Evolutionary conservation across 2,888 invertebrate genomes (phyloP).

Genomic region (Temnothorax rugatulus): DNA sequence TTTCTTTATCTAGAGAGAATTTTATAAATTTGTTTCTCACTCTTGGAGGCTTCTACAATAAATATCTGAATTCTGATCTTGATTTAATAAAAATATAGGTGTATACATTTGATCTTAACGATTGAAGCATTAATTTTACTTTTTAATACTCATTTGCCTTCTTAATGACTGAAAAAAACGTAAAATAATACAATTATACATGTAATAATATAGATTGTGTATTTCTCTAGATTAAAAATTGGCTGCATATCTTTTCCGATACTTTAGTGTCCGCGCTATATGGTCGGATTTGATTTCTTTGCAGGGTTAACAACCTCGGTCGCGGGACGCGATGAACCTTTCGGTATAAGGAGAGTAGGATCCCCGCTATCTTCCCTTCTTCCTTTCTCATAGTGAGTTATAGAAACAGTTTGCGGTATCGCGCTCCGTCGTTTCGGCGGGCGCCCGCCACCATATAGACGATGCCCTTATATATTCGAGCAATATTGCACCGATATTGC

Average conservation of each 20-base stretch:
- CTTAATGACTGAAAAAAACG: not conserved
- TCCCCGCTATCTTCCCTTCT: conserved; percentile 57
- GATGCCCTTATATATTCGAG: conserved; percentile 77
- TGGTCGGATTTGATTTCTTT: conserved; percentile 11
- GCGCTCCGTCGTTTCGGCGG: conserved; percentile 74
- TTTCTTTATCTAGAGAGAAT: not conserved
- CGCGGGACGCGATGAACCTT: conserved; percentile 69
- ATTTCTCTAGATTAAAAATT: not conserved
- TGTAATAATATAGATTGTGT: not conserved
- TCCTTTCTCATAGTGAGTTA: conserved; percentile 77
- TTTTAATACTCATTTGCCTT: not conserved
- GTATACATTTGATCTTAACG: not conserved
- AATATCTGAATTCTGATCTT: not conserved
- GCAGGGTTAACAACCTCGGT: conserved; percentile 23
- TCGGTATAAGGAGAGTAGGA: conserved; percentile 63
- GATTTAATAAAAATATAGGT: conserved; percentile 23
- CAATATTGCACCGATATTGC: conserved; percentile 82
- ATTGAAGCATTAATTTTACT: not conserved
- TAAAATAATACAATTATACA: not conserved
- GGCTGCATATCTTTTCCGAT: not conserved
- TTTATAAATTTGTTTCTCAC: conserved; percentile 16
- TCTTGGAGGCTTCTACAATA: not conserved
- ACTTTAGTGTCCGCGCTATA: not conserved
- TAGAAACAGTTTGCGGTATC: conserved; percentile 83
- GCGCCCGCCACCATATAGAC: conserved; percentile 74